Evolutionary conservation across 2,113 vertebrate species (phyloP), one percentile per base, ranked within the genome.

Genomic region (Columbina picui): DNA sequence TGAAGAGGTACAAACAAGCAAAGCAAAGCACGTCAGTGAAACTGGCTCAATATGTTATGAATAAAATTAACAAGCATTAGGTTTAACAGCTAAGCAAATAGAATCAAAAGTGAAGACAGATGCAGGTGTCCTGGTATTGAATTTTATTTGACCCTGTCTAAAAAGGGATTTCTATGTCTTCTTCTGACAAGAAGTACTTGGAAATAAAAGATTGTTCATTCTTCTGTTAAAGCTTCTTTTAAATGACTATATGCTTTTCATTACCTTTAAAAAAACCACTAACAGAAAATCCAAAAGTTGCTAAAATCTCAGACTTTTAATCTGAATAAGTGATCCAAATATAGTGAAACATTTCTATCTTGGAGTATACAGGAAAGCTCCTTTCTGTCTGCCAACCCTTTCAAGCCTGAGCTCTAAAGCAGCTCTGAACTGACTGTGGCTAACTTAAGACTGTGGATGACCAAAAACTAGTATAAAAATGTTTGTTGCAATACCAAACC

Each of bases 1-100:
- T 93, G 76, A 93, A 92, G 71, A 86, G 68, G 60, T 78, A 70
- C 69, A 91, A 95, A 92, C 20, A 70, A 90, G 73, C 52, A 80
- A 65, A 94, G 32, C 53, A 90, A 65, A 86, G 52, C 68, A 59
- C 32, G n/a, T 32, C 67, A 55, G n/a, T 47, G 30, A 77, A 83
- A 90, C 39, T 60, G 63, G 45, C 47, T 94, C 89, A 81, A 4
- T 70, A 67, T 59, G 39, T 78, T 78, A 47, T 0, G 0, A 77
- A 71, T 67, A 70, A 63, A 63, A 78, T 87, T 70, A 77, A 78
- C 82, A 94, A 63, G 7, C 45, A 30, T 86, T 78, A 59, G 12
- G 18, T 77, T 89, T 78, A 89, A 70, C 26, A 65, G 76, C 57
- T 69, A 88, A 84, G 23, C 38, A 90, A 90, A 81, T 41, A 49